phyloP scores from a whole-genome alignment of 2,113 vertebrate genomes.

The Propithecus coquereli region DNA sequence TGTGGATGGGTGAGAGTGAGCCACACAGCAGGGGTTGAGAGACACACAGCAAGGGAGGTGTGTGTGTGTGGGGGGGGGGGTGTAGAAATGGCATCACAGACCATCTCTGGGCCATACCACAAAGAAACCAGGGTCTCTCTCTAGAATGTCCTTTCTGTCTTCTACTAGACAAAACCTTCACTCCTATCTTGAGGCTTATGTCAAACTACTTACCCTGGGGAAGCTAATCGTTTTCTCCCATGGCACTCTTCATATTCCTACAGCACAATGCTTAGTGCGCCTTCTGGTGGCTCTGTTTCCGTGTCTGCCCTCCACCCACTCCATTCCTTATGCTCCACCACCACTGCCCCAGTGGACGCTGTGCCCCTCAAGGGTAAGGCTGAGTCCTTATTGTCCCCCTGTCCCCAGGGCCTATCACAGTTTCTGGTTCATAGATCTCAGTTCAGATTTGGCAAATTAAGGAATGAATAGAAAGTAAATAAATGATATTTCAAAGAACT shows the following conservation, averaged over 20 bases:
- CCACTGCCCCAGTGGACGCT: neutral
- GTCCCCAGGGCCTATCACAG: neutral
- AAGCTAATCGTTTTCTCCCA: neutral
- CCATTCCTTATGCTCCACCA: neutral
- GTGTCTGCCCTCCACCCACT: neutral
- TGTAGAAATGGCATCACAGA: neutral
- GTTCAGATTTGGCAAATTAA: neutral
- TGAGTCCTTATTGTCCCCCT: neutral
- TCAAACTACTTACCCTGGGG: neutral
- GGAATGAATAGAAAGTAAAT: neutral
- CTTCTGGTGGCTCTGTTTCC: neutral
- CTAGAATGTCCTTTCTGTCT: neutral
- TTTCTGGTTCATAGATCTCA: neutral
- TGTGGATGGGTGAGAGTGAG: neutral
- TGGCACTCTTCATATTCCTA: neutral
- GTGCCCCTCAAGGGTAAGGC: neutral
- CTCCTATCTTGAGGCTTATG: neutral
- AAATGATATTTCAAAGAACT: neutral
- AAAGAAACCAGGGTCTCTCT: neutral
- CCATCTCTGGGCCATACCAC: neutral
- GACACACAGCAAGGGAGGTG: neutral
- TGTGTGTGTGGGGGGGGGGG: too few relatives aligned
- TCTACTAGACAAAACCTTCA: neutral
- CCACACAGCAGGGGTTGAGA: neutral
- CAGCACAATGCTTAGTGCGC: neutral